phyloP scores from a whole-genome alignment of 2,797 vertebrate species.

The Lerista edwardsae region DNA sequence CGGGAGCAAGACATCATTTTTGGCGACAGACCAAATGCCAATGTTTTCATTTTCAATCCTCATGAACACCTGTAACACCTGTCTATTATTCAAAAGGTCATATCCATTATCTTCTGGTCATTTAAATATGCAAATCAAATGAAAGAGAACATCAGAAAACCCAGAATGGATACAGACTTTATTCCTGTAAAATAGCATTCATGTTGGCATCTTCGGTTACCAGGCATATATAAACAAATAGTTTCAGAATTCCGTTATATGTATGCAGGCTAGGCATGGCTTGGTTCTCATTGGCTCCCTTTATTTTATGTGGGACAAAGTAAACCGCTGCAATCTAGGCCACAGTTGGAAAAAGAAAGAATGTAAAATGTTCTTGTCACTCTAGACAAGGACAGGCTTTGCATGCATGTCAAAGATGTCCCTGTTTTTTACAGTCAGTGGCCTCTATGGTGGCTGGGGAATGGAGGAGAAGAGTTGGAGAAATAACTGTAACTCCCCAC shows the following conservation, averaged over 20 bases:
- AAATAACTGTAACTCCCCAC: not conserved
- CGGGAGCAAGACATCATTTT: not conserved
- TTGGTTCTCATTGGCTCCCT: not conserved
- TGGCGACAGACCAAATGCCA: not conserved
- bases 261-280: not conserved
- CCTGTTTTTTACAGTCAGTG: not conserved
- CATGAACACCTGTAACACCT: constrained; percentile 16
- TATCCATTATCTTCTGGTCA: constrained; percentile 39
- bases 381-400: not conserved
- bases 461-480: too few relatives aligned
- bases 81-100: constrained; percentile 34
- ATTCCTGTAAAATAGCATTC: not conserved
- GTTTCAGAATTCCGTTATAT: not conserved
- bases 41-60: constrained; percentile 1
- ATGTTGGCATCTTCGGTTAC: not conserved
- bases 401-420: not conserved
- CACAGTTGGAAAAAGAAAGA: not conserved
- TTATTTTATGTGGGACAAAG: too few relatives aligned
- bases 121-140: constrained; percentile 32
- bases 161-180: not conserved
- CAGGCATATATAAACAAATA: not conserved
- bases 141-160: not conserved
- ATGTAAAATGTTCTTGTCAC: not conserved
- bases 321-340: not conserved
- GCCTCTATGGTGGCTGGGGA: not conserved